Evolutionary conservation across 1,140 invertebrate genomes (phyloP), one percentile per base, ranked within the genome.

Genomic region (Berghia stephanieae): DNA sequence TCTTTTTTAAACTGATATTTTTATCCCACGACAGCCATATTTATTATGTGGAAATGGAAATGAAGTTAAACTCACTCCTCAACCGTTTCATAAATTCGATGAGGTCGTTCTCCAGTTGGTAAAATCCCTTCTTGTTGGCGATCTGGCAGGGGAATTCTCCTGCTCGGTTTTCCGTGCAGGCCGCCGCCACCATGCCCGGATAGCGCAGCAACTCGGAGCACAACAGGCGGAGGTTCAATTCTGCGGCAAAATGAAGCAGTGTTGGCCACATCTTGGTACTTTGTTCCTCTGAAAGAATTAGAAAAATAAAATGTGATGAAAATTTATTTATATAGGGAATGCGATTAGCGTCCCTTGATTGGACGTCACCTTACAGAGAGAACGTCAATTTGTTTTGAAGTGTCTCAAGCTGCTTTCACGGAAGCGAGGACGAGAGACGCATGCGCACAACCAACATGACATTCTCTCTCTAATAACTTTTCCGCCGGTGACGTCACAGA

Each of bases 221-320:
- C 21, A 72, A 72, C 16, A 34, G 31, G 31, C 13, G 44, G 2
- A 72, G 42, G 40, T 72, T 72, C 13, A 2, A 21, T 44, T 72
- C 70, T 38, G 70, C 70, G 5, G 70, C 70, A 55, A 72, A 72
- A 55, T 72, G 70, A 52, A 72, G 70, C 21, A 72, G 70, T 2
- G 24, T 55, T 1, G 70, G 70, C 8, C 55, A 72, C 46, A 21
- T 31, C 27, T 38, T 27, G 31, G 52, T 46, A 21, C 16, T 27
- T 36, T 6, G 46, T 36, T 72, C 70, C 1, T 72, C 70, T 72
- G 27, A 5, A 27, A 16, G 10, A 6, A 27, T 60, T 16, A 60
- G 31, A 60, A 49, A 49, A 10, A 49, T 13, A 49, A 49, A 63
- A 31, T n/a, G n/a, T n/a, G n/a, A n/a, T n/a, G n/a, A n/a, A n/a